Evolutionary conservation across 2,113 vertebrate species (phyloP), one percentile per base, ranked within the genome.

Genomic region (Etheostoma cragini): DNA sequence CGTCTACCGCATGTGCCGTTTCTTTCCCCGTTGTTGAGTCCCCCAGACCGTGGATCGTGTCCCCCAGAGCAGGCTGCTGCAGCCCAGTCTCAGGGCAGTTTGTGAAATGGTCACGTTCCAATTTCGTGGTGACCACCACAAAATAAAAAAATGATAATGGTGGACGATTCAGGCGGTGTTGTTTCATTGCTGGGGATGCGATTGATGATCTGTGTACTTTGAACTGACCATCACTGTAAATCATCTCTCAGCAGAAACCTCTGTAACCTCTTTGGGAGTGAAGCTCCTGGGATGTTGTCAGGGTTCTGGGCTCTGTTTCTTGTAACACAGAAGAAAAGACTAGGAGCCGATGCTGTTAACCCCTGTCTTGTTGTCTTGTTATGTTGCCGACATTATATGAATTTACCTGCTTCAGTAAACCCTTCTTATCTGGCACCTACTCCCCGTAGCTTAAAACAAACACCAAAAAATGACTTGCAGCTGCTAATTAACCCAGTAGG

Each of bases 401-500:
- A 38, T 83, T 78, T 46, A 72, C 57, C 70, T 73, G 80, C 83
- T 72, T 81, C 73, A 78, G 4, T 87, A 66, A 80, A 72, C 22
- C 76, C 53, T 21, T 72, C 71, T 70, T 74, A 72, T 63, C 53
- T 52, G 67, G 63, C 54, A 82, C 65, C 24, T 63, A 47, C 64
- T 66, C 60, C 84, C 76, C 3, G 11, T 67, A 77, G 76, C 57
- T 79, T 76, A 65, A 87, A 83, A 78, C 62, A 78, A 83, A 76
- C 53, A 64, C n/a, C 33, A 69, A 78, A 58, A 66, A 83, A 85
- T 63, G 1, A 67, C 78, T 76, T 78, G 50, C 74, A 52, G 38
- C 30, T 79, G 75, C 50, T 89, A 65, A 85, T 85, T 81, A 81
- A 78, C 73, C 83, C 63, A 22, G 76, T n/a, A 22, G 73, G 80